Evolutionary conservation across 2,888 invertebrate genomes (phyloP).

Genomic region (Gnatocerus cornutus): DNA sequence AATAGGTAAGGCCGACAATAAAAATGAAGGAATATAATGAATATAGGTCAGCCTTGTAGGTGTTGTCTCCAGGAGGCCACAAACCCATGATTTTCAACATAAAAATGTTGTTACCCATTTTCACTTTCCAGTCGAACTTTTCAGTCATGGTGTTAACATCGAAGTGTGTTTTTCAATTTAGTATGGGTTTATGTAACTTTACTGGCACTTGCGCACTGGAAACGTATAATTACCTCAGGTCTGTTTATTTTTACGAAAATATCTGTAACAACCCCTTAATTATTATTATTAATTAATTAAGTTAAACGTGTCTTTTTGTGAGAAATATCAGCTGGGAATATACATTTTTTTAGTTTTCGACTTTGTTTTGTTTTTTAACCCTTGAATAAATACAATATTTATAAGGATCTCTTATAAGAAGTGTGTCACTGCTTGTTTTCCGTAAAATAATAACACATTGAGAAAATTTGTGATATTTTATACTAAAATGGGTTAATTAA

Average conservation of each 20-base stretch:
- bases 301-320: neutral
- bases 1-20: neutral
- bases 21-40: neutral
- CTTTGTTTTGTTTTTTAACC: too few relatives aligned
- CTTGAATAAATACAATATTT: too few relatives aligned
- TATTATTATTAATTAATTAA: slow-evolving; percentile 5
- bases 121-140: slow-evolving; percentile 8
- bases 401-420: too few relatives aligned
- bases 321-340: neutral
- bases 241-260: neutral
- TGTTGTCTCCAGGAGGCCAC: slow-evolving; percentile 7
- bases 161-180: too few relatives aligned
- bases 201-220: neutral
- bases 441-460: too few relatives aligned
- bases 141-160: neutral
- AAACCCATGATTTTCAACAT: slow-evolving; percentile 12
- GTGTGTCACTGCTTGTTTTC: too few relatives aligned
- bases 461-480: too few relatives aligned
- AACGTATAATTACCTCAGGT: too few relatives aligned
- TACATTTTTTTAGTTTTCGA: too few relatives aligned
- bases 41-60: neutral
- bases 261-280: neutral
- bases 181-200: neutral
- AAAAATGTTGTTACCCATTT: neutral
- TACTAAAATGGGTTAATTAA: too few relatives aligned